Base-by-base conservation (phyloP, 2,888 invertebrate species). In the Shargacucullia verbasci region DNA sequence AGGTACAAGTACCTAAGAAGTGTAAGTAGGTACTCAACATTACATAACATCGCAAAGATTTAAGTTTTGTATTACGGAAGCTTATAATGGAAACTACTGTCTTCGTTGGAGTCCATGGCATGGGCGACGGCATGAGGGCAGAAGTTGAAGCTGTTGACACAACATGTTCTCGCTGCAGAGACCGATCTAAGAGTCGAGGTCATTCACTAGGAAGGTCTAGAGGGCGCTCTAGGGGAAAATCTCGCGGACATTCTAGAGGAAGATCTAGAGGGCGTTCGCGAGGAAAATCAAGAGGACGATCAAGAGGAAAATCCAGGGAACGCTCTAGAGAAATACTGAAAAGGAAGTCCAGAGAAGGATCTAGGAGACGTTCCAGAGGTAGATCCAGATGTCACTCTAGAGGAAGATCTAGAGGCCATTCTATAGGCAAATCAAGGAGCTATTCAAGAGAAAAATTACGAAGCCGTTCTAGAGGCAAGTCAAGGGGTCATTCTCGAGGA, bases 1-100 rank as follows among this genome's bases (percentile, higher is more conserved):
- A 31, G 2, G 4, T 20, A 4, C 20, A 20, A 20, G 2, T 3
- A 20, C 20, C n/a, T n/a, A n/a, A n/a, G n/a, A n/a, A n/a, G n/a
- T 20, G 20, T 3, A 3, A 20, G 20, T 20, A 20, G 20, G 2
- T 3, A 20, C 20, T 20, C 20, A 4, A 20, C 20, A 3, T 20
- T 20, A 20, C 20, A 20, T 20, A 20, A 20, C 20, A 20, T 14
- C 35, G 29, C 41, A 40, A 55, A 49, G 12, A 46, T 39, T 64
- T 63, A 13, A 53, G 49, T 33, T 57, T 59, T 50, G 70, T 70
- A 70, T 70, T 65, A 56, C 69, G 62, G 73, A 54, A 25, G 13
- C 12, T 3, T 9, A 40, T 11, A 14, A 71, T 74, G 72, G 67
- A 59, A 29, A 54, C 43, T 4, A 27, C 43, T 4, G 14, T 67